A percentile compares a stretch with the other conserved stretches of the same genome.
phyloP scores from a whole-genome alignment of 2,113 vertebrate genomes.

The Fregata magnificens region DNA sequence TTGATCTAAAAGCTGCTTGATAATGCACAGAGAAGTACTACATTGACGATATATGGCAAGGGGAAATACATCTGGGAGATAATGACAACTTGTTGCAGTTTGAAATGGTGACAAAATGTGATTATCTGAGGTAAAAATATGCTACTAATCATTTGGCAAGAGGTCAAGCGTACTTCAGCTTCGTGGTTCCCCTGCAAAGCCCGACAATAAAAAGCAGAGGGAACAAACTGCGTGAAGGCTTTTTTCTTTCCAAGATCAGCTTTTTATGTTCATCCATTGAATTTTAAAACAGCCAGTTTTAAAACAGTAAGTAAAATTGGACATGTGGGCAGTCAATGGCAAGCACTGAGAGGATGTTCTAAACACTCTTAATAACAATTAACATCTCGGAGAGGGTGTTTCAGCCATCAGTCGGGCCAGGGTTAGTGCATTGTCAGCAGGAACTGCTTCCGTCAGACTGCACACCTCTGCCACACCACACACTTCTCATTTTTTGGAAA shows the following conservation, averaged over 20 bases:
- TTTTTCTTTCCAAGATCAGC: background rate
- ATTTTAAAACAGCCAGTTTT: constrained; percentile 5
- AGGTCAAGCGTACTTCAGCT: background rate
- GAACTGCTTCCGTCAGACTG: background rate
- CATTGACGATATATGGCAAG: background rate
- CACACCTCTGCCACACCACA: background rate
- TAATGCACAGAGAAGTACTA: background rate
- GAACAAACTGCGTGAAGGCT: background rate
- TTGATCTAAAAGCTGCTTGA: background rate
- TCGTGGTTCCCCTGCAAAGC: background rate
- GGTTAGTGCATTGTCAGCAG: background rate
- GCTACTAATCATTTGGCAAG: background rate
- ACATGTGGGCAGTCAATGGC: background rate
- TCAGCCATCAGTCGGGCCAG: background rate
- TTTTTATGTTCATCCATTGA: background rate
- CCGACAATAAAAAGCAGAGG: background rate
- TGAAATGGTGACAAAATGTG: background rate
- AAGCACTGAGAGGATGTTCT: background rate
- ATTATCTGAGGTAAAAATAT: background rate
- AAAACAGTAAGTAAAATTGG: background rate
- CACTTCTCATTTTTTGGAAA: background rate
- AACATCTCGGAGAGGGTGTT: background rate
- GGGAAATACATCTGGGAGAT: background rate
- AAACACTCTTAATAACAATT: background rate
- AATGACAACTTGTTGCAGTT: background rate